Evolutionary conservation across 1,140 invertebrate genomes (phyloP), one percentile per base, ranked within the genome.

Genomic region (Glossosoma conforme): DNA sequence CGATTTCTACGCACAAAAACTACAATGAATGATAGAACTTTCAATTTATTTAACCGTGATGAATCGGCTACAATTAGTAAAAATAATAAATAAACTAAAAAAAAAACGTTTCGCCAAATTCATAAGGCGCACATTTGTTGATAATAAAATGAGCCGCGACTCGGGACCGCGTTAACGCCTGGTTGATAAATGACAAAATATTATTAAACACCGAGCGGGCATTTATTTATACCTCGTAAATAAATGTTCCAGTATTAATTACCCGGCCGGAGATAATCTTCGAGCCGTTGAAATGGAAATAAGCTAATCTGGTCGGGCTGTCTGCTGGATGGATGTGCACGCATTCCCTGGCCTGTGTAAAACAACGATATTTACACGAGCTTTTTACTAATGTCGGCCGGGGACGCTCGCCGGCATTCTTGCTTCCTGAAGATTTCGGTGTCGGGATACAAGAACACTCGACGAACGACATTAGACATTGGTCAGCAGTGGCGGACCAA

Each of bases 241-340:
- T 52, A 52, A 52, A 52, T 45, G 50, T 41, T 35, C 32, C 21
- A 18, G 35, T 50, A 55, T 55, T 55, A 55, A 55, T 55, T 56
- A 50, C 46, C n/a, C n/a, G 32, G 28, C 6, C 47, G 25, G 19
- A 55, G 53, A 56, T 56, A 56, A 56, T 56, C 54, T 50, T 32
- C 35, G 47, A 42, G 43, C 33, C 41, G 54, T 57, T 52, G 54
- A 57, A 57, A 52, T 57, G 54, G 49, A 57, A 52, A 57, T 57
- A 57, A 57, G 54, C 54, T 47, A 57, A 57, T 57, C 49, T 35
- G 43, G 48, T 14, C 38, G 40, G 35, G 49, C 49, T 49, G 54
- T 52, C 49, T 19, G 20, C 3, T 32, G 49, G 54, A 57, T 47
- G 54, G 40, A 57, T 57, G 54, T 41, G 21, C 37, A 22, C 20